phyloP scores from a whole-genome alignment of 2,888 invertebrate species.

The Melinopterus prodromus region DNA sequence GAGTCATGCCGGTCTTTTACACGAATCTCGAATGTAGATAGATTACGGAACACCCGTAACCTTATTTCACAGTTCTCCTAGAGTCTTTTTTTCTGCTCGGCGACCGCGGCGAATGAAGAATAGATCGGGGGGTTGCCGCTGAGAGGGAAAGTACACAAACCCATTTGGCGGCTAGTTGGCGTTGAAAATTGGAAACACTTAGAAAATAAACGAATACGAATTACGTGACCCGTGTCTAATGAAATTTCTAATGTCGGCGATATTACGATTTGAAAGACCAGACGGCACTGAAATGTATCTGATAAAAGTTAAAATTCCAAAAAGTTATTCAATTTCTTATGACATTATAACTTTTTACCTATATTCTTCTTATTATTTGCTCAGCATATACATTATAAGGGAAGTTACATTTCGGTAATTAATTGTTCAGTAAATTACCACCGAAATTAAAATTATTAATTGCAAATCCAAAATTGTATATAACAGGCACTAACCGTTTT shows the following conservation, averaged over 20 bases:
- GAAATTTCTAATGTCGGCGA: neutral
- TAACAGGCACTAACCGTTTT: too few relatives aligned
- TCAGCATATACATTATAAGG: neutral
- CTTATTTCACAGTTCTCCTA: conserved; percentile 51
- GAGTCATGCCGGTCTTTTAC: conserved; percentile 51
- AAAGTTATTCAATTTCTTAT: too few relatives aligned
- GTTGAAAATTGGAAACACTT: conserved; percentile 13
- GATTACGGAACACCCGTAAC: neutral
- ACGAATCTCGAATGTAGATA: neutral
- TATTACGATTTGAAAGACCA: neutral
- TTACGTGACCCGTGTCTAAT: conserved; percentile 4
- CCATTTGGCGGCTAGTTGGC: conserved; percentile 20
- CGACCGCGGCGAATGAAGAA: neutral
- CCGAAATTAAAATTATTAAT: neutral
- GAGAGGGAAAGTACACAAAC: conserved; percentile 23
- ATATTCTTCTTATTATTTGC: too few relatives aligned
- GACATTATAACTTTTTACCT: too few relatives aligned
- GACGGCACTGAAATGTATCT: neutral
- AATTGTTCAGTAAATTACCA: neutral
- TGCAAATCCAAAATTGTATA: too few relatives aligned
- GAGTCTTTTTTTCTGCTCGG: neutral
- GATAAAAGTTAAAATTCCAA: conserved; percentile 6
- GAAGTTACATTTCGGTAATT: neutral
- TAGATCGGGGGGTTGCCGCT: conserved; percentile 34
- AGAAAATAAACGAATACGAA: conserved; percentile 11